Evolutionary conservation across 1,140 invertebrate species (phyloP).

Genomic region (Monomorium pharaonis): DNA sequence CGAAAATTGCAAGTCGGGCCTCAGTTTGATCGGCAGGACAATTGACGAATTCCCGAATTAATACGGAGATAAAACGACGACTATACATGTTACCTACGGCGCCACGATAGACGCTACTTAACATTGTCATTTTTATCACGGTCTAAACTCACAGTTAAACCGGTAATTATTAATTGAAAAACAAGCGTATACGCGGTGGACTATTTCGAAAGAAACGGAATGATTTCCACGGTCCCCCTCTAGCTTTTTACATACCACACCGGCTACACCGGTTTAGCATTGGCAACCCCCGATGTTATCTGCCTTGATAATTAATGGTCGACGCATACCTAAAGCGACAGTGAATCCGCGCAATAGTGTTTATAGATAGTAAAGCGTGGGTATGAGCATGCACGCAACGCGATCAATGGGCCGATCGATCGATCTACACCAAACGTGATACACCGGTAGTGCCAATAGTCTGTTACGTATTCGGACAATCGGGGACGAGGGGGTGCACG

Average conservation of each 20-base stretch:
- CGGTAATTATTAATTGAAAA: neutral
- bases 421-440: constrained; percentile 34
- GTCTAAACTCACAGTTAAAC: neutral
- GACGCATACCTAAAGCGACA: constrained; percentile 57
- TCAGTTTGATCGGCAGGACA: neutral
- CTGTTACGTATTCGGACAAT: constrained; percentile 68
- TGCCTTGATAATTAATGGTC: constrained; percentile 53
- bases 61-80: neutral
- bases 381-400: constrained; percentile 39
- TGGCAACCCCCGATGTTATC: constrained; percentile 43
- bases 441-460: constrained; percentile 49
- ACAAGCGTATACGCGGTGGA: neutral
- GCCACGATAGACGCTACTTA: neutral
- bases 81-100: neutral
- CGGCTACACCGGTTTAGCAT: constrained; percentile 15
- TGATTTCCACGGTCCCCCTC: neutral
- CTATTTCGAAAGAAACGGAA: neutral
- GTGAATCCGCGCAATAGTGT: constrained; percentile 61
- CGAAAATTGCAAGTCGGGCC: constrained; percentile 30
- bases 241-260: constrained; percentile 38
- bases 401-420: constrained; percentile 71
- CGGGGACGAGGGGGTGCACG: constrained; percentile 61
- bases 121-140: neutral
- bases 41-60: neutral
- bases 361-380: constrained; percentile 68